Base-by-base conservation (phyloP, 2,113 vertebrate species). In the Syngnathoides biaculeatus region DNA sequence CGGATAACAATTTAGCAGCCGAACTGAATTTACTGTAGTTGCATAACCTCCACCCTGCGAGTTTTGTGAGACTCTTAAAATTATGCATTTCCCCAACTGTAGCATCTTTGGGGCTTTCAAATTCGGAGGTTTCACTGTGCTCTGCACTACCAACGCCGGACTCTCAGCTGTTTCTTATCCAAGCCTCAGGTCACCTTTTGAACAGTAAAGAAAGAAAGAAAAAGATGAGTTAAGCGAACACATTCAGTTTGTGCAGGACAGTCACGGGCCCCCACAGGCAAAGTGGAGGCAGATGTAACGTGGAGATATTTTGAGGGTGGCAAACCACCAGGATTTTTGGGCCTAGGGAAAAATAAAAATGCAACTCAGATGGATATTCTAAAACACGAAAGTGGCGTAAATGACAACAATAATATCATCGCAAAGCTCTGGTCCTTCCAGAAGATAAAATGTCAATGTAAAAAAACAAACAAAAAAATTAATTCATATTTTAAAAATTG, bases 211-310 rank as follows among this genome's bases (percentile, higher is more conserved):
- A 48, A 43, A 12, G 42, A 35, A 35, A 48, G n/a, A n/a, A 48
- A 47, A 48, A 48, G 45, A 7, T 57, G 53, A 9, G 22, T 57
- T 30, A 27, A 27, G 24, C 17, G 3, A 30, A 30, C 15, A 14
- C 15, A 14, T 30, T 30, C 50, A 11, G 27, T 57, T 19, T 78
- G 58, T 65, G 55, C 35, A 65, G n/a, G 30, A 27, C 56, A 45
- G 48, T 66, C 48, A 58, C 63, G 26, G n/a, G 39, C 47, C 50
- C 47, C 45, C 39, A 38, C 22, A 42, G 40, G 50, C 14, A 52
- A 43, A 45, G 26, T 4, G n/a, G 38, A 1, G 59, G 22, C 22
- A 15, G 74, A 48, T 17, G 35, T 10, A 56, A 55, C 13, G 38
- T 5, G 50, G 27, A 65, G 57, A 57, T n/a, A 58, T 50, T 15